These are phyloP conservation scores for Diuraphis noxia DNA, from an alignment of 1,140 invertebrate species.

Conservation along the genomic window DNA sequence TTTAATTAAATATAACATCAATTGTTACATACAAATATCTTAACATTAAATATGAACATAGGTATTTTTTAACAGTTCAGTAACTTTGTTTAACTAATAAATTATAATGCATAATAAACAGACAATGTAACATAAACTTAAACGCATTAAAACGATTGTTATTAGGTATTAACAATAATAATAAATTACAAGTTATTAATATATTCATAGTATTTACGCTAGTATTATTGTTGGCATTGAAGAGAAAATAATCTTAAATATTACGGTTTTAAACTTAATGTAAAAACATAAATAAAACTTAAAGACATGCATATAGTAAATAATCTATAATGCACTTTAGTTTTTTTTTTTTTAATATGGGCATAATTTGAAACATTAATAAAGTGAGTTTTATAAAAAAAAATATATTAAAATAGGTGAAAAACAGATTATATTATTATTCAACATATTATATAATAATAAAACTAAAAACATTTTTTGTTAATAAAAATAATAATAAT, in stretches of 20 bases:
- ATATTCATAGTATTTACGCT: not conserved
- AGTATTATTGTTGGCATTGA: not conserved
- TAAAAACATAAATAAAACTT: conserved; percentile 5
- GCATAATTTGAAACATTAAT: not conserved
- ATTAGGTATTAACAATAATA: not conserved
- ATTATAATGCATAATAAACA: conserved; percentile 34
- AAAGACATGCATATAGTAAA: not conserved
- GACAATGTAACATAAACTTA: conserved; percentile 38
- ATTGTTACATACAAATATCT: conserved; percentile 10
- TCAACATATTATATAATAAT: not conserved
- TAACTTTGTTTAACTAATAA: conserved; percentile 17
- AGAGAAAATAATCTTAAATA: not conserved
- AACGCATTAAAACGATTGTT: conserved; percentile 7
- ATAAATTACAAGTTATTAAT: conserved; percentile 3
- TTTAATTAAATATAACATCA: conserved; percentile 14
- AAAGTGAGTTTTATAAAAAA: not conserved
- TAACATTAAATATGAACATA: conserved; percentile 18
- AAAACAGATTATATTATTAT: not conserved
- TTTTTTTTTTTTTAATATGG: not conserved
- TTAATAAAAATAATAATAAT: not conserved
- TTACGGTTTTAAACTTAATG: not conserved
- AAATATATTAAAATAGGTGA: not conserved
- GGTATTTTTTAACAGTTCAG: not conserved
- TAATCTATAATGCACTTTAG: not conserved
- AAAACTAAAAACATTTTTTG: not conserved